A percentile compares a stretch with the other conserved stretches of the same genome.
Conservation (phyloP, 2,797 vertebrate genomes). For the Crenichthys baileyi region DNA sequence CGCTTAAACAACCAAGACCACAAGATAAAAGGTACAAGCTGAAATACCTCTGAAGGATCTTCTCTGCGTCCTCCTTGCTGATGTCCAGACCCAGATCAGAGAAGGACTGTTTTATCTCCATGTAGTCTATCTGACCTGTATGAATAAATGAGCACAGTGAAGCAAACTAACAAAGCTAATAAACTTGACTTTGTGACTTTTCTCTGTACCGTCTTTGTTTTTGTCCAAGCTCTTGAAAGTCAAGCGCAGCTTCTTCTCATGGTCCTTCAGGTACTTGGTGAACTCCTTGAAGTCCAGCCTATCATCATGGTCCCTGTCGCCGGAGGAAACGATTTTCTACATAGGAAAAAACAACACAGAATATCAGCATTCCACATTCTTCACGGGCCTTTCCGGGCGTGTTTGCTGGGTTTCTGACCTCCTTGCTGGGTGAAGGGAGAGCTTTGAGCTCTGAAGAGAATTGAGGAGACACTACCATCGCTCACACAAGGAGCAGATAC, state of each 20-base stretch:
- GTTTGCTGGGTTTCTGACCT: conserved; percentile 3
- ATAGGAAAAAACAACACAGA: neutral
- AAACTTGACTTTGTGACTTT: neutral
- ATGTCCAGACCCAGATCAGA: conserved; percentile 88
- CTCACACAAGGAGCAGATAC: conserved; percentile 5
- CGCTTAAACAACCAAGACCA: too few relatives aligned
- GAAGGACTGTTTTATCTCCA: conserved; percentile 91
- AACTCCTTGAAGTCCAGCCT: conserved; percentile 93
- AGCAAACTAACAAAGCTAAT: neutral
- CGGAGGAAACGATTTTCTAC: conserved; percentile 93
- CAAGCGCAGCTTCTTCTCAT: conserved; percentile 95
- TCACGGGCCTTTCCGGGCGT: neutral
- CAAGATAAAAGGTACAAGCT: neutral
- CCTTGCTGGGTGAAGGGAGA: neutral
- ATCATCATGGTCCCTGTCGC: conserved; percentile 88
- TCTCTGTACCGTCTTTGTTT: conserved; percentile 90
- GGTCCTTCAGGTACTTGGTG: conserved; percentile 92
- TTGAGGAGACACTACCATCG: neutral
- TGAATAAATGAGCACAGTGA: conserved; percentile 6
- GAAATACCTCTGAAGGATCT: conserved; percentile 90
- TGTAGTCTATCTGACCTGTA: conserved; percentile 87
- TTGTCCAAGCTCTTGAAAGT: conserved; percentile 97
- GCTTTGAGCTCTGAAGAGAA: conserved; percentile 7
- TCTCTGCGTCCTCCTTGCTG: conserved; percentile 86
- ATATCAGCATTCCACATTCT: conserved; percentile 1